Percentiles rank a stretch among this genome's conserved stretches.
phyloP scores from a whole-genome alignment of 2,113 vertebrate genomes.

The Stegostoma tigrinum region DNA sequence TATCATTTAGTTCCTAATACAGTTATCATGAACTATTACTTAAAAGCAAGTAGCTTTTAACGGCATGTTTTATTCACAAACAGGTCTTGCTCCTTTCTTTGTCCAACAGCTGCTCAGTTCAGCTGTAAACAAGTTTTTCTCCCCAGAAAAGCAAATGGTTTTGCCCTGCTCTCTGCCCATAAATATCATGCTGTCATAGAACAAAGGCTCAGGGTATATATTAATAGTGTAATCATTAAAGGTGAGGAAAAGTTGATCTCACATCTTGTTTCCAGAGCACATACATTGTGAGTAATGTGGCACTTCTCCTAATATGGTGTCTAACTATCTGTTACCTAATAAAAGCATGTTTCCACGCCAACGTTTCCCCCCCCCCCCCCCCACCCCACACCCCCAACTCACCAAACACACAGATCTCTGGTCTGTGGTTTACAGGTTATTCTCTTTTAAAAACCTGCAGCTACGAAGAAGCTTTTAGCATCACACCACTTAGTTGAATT shows the following conservation, averaged over 20 bases:
- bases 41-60: not conserved
- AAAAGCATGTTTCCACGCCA: not conserved
- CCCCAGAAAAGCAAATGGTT: not conserved
- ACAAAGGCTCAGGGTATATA: not conserved
- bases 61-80: not conserved
- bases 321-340: conserved; percentile 24
- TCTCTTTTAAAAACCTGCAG: not conserved
- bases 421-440: not conserved
- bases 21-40: not conserved
- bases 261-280: conserved; percentile 1
- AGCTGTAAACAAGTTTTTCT: not conserved
- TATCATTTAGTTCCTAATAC: conserved; percentile 4
- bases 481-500: conserved; percentile 7
- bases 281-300: conserved; percentile 1
- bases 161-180: not conserved
- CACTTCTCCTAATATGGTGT: conserved; percentile 32
- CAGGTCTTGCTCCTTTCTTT: not conserved
- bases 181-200: conserved; percentile 12
- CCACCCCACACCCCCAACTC: no score
- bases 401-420: not conserved
- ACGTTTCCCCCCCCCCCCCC: no score
- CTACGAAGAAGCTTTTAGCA: not conserved
- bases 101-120: not conserved
- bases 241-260: conserved; percentile 30
- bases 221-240: conserved; percentile 15